phyloP scores from a whole-genome alignment of 2,113 vertebrate genomes.

The Petroica traversi region DNA sequence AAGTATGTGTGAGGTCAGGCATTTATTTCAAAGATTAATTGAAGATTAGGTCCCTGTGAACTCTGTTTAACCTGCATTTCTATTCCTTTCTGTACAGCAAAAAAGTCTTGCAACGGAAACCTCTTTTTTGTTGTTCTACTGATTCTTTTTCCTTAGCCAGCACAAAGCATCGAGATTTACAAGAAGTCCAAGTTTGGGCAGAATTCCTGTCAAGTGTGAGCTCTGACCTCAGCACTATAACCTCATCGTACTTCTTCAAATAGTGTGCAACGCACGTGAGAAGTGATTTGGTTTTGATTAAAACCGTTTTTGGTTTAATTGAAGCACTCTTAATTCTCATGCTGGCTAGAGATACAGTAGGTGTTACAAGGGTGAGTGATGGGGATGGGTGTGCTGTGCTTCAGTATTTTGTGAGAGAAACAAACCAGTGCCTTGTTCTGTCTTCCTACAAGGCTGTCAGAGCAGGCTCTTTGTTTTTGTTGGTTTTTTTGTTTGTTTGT shows the following conservation, averaged over 20 bases:
- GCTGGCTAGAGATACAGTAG: neutral
- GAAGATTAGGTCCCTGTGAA: constrained; percentile 54
- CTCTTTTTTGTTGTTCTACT: neutral
- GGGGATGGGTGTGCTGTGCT: neutral
- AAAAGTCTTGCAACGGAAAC: neutral
- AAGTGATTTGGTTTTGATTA: neutral
- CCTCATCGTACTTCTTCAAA: neutral
- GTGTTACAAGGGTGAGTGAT: neutral
- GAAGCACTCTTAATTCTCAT: neutral
- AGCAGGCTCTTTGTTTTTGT: neutral
- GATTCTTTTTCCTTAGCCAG: neutral
- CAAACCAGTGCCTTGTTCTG: neutral
- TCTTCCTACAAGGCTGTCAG: neutral
- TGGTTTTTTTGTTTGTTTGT: no score
- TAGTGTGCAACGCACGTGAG: fast-evolving
- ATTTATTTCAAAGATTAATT: constrained; percentile 55
- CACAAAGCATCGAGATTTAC: neutral
- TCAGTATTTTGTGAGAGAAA: neutral
- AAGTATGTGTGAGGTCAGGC: constrained; percentile 46
- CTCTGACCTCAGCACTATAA: neutral
- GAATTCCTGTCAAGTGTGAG: neutral
- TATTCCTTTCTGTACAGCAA: neutral
- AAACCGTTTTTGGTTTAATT: neutral
- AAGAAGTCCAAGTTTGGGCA: neutral
- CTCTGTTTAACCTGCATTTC: constrained; percentile 36